Conservation (phyloP, 2,888 invertebrate genomes). For the Bombylius discolor region DNA sequence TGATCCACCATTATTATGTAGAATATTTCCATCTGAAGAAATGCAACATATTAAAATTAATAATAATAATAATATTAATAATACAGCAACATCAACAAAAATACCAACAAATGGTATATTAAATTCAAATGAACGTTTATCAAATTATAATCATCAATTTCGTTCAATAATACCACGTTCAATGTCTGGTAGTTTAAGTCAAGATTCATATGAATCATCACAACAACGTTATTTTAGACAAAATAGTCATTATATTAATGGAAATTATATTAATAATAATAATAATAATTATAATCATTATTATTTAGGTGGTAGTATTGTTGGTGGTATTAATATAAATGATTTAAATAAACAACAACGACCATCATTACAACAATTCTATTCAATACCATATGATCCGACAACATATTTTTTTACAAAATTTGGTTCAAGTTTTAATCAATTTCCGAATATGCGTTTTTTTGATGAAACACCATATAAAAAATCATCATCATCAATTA, state of each 20-base stretch:
- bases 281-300: too few species aligned
- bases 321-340: not conserved
- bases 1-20: conserved; percentile 68
- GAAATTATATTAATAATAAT: too few species aligned
- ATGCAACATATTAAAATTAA: conserved; percentile 36
- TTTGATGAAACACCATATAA: conserved; percentile 55
- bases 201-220: conserved; percentile 41
- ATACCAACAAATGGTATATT: conserved; percentile 18
- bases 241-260: too few species aligned
- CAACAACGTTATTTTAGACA: conserved; percentile 16
- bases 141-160: conserved; percentile 60
- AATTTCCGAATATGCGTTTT: conserved; percentile 70
- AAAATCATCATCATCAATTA: conserved; percentile 29
- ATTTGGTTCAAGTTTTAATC: conserved; percentile 87
- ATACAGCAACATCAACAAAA: conserved; percentile 30
- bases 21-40: conserved; percentile 70
- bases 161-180: conserved; percentile 86
- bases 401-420: conserved; percentile 80
- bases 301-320: not conserved
- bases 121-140: conserved; percentile 44
- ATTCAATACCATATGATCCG: conserved; percentile 62
- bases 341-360: conserved; percentile 22
- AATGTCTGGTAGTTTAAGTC: conserved; percentile 67
- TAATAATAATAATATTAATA: not conserved
- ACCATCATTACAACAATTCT: conserved; percentile 38